A percentile compares a stretch with the other conserved stretches of the same genome.
Conservation (phyloP, 2,113 vertebrate genomes). For the Poeciliopsis retropinna region DNA sequence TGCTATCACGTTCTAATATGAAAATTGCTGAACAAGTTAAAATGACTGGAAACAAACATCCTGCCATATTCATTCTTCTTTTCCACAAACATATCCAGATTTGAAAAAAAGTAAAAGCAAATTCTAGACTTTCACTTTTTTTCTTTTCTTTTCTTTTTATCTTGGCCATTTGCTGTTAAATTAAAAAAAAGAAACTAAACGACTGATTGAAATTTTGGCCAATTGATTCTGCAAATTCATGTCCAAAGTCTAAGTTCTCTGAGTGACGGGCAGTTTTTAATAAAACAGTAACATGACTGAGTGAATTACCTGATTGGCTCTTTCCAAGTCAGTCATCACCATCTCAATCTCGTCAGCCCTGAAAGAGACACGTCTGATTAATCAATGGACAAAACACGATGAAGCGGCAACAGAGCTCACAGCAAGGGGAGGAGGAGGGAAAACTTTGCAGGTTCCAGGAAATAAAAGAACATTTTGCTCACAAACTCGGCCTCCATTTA, state of each 20-base stretch:
- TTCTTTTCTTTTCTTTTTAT: background rate
- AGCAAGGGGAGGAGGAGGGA: conserved; percentile 19
- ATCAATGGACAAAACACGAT: conserved; percentile 9
- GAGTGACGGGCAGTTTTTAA: background rate
- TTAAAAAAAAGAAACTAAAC: background rate
- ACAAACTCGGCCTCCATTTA: conserved; percentile 63
- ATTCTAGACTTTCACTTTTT: background rate
- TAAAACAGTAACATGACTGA: background rate
- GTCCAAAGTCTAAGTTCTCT: background rate
- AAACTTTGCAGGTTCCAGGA: conserved; percentile 18
- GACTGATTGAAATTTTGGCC: background rate
- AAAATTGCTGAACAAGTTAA: too few relatives aligned
- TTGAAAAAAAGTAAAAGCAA: background rate
- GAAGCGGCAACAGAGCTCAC: background rate
- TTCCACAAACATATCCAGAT: background rate
- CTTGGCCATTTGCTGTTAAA: background rate
- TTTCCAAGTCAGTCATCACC: conserved; percentile 99
- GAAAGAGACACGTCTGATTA: conserved; percentile 49
- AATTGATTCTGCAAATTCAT: background rate
- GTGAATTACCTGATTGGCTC: conserved; percentile 94
- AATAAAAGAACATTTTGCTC: conserved; percentile 21
- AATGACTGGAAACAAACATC: background rate
- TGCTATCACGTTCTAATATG: background rate
- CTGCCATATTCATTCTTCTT: background rate
- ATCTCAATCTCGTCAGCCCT: conserved; percentile 99